Conservation (phyloP, 1,140 invertebrate genomes). For the Latrodectus geometricus region DNA sequence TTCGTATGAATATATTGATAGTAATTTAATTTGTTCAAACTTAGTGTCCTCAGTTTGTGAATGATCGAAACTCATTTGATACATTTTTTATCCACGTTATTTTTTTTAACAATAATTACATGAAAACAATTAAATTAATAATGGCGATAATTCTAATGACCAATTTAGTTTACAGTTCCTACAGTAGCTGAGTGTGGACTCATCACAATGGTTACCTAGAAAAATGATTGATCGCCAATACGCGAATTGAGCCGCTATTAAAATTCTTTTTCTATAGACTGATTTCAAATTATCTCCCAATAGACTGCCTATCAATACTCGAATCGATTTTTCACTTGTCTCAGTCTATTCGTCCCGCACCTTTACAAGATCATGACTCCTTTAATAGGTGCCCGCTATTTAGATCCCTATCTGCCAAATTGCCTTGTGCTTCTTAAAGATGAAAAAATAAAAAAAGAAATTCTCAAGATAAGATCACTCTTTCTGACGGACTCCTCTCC, state of each 20-base stretch:
- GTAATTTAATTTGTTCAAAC: too few relatives aligned
- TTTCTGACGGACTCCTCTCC: background rate
- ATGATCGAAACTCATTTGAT: too few relatives aligned
- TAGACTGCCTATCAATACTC: background rate
- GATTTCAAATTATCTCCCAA: background rate
- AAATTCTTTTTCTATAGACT: background rate
- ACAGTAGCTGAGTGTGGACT: background rate
- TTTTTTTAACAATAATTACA: too few relatives aligned
- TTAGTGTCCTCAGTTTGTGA: too few relatives aligned
- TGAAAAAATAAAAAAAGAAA: background rate
- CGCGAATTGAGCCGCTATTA: background rate
- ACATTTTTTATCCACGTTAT: too few relatives aligned
- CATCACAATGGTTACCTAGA: background rate
- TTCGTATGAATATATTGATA: too few relatives aligned
- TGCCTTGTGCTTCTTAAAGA: background rate
- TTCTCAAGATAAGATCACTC: background rate
- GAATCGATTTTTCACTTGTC: background rate
- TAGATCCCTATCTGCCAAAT: background rate
- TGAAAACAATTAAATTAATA: too few relatives aligned
- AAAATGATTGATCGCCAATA: background rate
- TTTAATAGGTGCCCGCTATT: background rate
- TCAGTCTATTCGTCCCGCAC: background rate
- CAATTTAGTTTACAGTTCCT: too few relatives aligned
- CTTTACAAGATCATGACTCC: background rate
- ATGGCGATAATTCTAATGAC: too few relatives aligned